These are phyloP conservation scores for Cricetomys ansorgei DNA, from an alignment of 2,113 vertebrate genomes.

Conservation along the genomic window DNA sequence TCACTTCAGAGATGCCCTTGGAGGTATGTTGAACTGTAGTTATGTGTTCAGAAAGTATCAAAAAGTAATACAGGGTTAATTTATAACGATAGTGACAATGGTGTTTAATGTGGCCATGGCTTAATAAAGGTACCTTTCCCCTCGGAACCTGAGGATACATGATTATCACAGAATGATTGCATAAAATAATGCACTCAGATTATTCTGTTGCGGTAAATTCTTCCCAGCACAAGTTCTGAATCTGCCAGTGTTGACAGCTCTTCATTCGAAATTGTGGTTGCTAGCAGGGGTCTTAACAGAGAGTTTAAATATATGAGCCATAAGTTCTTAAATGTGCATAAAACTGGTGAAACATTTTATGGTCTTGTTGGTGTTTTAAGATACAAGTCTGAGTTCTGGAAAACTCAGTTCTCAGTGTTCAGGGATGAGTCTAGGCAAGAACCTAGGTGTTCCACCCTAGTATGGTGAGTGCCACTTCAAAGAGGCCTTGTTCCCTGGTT, in stretches of 20 bases:
- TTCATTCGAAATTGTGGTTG: conserved; percentile 76
- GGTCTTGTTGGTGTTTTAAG: conserved; percentile 71
- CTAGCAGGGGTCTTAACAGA: conserved; percentile 66
- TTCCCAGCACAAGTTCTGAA: conserved; percentile 81
- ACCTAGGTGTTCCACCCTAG: not conserved
- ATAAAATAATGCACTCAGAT: conserved; percentile 12
- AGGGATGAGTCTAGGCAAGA: not conserved
- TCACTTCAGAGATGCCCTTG: not conserved
- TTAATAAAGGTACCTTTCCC: not conserved
- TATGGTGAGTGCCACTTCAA: too few relatives aligned
- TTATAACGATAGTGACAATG: conserved; percentile 41
- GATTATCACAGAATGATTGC: conserved; percentile 31
- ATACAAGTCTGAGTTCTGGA: conserved; percentile 62
- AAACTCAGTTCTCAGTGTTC: conserved; percentile 60
- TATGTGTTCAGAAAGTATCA: conserved; percentile 38
- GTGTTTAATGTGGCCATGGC: conserved; percentile 33
- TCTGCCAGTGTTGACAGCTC: conserved; percentile 80
- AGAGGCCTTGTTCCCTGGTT: too few relatives aligned
- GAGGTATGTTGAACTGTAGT: not conserved
- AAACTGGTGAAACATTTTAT: conserved; percentile 77
- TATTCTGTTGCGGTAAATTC: conserved; percentile 71
- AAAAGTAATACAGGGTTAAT: conserved; percentile 35
- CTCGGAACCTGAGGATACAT: not conserved
- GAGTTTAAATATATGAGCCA: conserved; percentile 77
- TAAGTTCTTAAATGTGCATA: conserved; percentile 82